Evolutionary conservation across 2,888 invertebrate species (phyloP).

Genomic region (Oligia fasciuncula): DNA sequence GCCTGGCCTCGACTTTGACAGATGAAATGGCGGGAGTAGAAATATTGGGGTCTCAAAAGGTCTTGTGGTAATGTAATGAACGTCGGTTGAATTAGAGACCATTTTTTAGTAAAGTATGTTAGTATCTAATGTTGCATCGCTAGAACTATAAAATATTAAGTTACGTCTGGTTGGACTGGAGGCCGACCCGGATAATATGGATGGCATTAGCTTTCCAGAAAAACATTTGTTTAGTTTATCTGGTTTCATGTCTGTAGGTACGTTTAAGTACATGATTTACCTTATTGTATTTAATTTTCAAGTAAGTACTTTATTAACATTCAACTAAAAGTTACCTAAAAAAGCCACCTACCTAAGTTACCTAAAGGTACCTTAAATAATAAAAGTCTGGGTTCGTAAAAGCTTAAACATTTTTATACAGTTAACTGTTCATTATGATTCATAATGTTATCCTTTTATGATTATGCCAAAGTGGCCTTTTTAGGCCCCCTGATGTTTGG

Average conservation of each 20-base stretch:
- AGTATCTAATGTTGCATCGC: conserved; percentile 4
- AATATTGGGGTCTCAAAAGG: conserved; percentile 57
- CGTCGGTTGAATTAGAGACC: conserved; percentile 31
- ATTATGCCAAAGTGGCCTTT: too few species aligned
- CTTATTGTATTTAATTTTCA: background rate
- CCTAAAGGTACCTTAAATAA: background rate
- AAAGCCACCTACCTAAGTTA: too few species aligned
- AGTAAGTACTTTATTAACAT: background rate
- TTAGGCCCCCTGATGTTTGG: too few species aligned
- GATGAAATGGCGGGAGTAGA: conserved; percentile 49
- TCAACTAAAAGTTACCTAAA: background rate
- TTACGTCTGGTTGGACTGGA: background rate
- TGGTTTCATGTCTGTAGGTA: background rate
- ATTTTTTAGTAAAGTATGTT: conserved; percentile 50
- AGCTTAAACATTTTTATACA: background rate
- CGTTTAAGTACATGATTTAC: background rate
- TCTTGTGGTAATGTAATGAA: conserved; percentile 50
- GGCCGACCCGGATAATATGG: background rate
- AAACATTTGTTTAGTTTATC: background rate
- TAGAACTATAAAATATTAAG: conserved; percentile 17
- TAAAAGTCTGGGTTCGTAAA: background rate
- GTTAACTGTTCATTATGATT: too few species aligned
- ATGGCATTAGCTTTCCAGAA: background rate
- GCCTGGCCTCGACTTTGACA: conserved; percentile 59
- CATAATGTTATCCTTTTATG: too few species aligned